These are phyloP conservation scores for Neofelis nebulosa DNA, from an alignment of 2,113 vertebrate species.

Conservation along the genomic window DNA sequence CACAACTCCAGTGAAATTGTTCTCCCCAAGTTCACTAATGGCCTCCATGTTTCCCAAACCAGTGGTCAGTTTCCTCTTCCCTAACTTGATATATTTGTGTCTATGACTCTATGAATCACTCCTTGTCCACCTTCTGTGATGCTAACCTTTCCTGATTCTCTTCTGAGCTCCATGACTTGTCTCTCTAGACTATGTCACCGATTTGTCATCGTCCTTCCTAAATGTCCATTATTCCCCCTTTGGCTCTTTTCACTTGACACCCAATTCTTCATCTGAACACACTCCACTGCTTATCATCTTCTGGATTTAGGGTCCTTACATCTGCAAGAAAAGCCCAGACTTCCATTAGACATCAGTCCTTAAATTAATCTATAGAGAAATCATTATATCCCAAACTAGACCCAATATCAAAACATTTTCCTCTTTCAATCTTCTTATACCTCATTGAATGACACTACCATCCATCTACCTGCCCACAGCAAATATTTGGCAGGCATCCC, in stretches of 20 bases:
- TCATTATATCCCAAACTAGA: background rate
- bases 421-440: background rate
- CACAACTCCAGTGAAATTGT: background rate
- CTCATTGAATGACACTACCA: background rate
- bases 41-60: background rate
- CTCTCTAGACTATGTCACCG: fast-evolving
- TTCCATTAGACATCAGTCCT: background rate
- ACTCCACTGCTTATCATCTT: background rate
- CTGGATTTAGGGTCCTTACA: background rate
- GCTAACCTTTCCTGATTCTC: background rate
- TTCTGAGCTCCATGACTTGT: background rate
- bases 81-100: background rate
- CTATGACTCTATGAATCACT: background rate
- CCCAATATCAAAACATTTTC: background rate
- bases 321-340: background rate
- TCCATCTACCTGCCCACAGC: background rate
- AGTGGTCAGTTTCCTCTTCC: background rate
- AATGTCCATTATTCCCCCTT: background rate
- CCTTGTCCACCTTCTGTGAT: background rate
- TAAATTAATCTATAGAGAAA: background rate
- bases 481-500: constrained; percentile 14
- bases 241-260: background rate
- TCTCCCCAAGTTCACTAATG: background rate
- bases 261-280: background rate
- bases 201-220: background rate